Base-by-base conservation (phyloP, 2,888 invertebrate genomes). In the Margaritifera margaritifera region DNA sequence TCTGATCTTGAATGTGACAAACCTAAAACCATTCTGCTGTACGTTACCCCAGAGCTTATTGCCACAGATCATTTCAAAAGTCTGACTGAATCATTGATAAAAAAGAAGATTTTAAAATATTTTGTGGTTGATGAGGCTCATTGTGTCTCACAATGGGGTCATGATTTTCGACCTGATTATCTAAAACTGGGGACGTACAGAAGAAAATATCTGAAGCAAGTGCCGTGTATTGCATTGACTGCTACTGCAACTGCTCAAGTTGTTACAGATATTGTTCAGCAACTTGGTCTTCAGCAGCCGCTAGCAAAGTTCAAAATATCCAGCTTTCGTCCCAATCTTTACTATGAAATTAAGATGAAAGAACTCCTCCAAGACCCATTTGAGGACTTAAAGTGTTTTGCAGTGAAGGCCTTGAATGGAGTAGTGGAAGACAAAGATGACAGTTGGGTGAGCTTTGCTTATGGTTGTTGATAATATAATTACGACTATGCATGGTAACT, bases 41-140 rank as follows among this genome's bases (percentile, higher is more conserved):
- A 99, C 90, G 93, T 99, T 8, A 99, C 99, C 2, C 99, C 99
- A 0, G 99, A 99, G 90, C 96, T 97, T 90, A 97, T 96, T 58
- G 94, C 94, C 2, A 96, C 96, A 3, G 91, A 92, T 20, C 79
- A 73, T 59, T 90, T 90, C 71, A 81, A 80, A 64, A 62, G 62
- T 59, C 89, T 96, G 2, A 91, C 95, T 72, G 92, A 92, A 31
- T 93, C 93, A 82, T 90, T 98, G 79, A 91, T 93, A 67, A 94
- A 94, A 83, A 93, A 93, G 84, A 93, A 94, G 67, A 94, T 95
- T 86, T 90, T 99, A 6, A 94, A 95, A 0, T 97, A 96, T 89
- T 93, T 99, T 82, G 94, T 98, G 27, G 95, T 99, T 19, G 99
- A 99, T 90, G 99, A 99, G 91, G 90, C 90, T 19, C 90, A 90